These are phyloP conservation scores for Scatophagus argus DNA, from an alignment of 2,113 vertebrate species.

Conservation along the genomic window DNA sequence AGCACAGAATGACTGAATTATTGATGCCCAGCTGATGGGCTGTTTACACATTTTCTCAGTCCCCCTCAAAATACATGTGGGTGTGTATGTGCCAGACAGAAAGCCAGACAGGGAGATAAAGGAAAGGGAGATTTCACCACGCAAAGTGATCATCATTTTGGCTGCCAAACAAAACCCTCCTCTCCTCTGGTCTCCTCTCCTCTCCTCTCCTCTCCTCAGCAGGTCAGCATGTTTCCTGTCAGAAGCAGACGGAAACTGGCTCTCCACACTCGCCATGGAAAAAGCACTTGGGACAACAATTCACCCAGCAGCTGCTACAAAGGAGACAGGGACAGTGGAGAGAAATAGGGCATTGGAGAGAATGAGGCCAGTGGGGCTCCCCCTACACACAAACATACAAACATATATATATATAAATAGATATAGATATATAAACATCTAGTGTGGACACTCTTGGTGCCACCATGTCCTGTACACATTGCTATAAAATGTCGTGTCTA, in stretches of 20 bases:
- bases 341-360: constrained; percentile 38
- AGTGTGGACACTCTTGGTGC: constrained; percentile 20
- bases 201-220: constrained; percentile 36
- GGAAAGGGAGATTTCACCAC: background rate
- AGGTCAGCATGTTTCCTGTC: constrained; percentile 68
- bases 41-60: constrained; percentile 31
- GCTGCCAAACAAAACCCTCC: constrained; percentile 27
- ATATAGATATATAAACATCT: constrained; percentile 37
- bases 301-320: constrained; percentile 65
- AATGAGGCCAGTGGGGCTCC: constrained; percentile 30
- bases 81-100: background rate
- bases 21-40: constrained; percentile 64
- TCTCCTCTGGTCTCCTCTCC: constrained; percentile 15
- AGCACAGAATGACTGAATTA: constrained; percentile 65
- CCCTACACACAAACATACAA: background rate
- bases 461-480: constrained; percentile 27
- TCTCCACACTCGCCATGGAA: constrained; percentile 66
- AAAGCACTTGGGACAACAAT: constrained; percentile 70
- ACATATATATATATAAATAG: constrained; percentile 43
- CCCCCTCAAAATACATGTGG: background rate
- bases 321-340: constrained; percentile 33
- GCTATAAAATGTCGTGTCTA: constrained; percentile 14
- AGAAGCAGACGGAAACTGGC: constrained; percentile 69
- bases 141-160: constrained; percentile 30
- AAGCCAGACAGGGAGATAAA: constrained; percentile 7